A percentile compares a stretch with the other conserved stretches of the same genome.
Evolutionary conservation across 2,888 invertebrate genomes (phyloP).

Genomic region (Laothoe populi): DNA sequence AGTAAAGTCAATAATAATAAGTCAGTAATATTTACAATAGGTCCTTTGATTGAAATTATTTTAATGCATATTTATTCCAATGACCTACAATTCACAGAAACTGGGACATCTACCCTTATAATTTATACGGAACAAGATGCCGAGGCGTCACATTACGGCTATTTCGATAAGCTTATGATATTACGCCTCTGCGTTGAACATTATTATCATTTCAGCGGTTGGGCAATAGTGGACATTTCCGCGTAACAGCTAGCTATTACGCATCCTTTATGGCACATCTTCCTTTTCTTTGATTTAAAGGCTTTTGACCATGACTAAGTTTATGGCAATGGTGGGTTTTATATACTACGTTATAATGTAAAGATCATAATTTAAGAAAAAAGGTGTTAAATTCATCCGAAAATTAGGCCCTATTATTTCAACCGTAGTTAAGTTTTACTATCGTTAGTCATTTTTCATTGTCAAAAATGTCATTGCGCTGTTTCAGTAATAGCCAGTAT

Average conservation of each 20-base stretch:
- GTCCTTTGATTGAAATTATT: no score
- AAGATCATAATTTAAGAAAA: background rate
- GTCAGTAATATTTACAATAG: no score
- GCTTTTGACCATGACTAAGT: conserved; percentile 12
- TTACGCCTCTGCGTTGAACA: conserved; percentile 3
- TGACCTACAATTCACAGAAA: background rate
- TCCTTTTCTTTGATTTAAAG: conserved; percentile 19
- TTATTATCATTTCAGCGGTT: conserved; percentile 14
- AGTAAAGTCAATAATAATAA: no score
- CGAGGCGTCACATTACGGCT: background rate
- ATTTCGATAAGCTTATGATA: conserved; percentile 12
- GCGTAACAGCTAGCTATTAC: conserved; percentile 18
- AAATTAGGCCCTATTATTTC: no score
- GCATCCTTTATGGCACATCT: conserved; percentile 21
- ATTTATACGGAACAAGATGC: background rate
- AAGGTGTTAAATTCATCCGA: background rate
- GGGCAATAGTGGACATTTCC: conserved; percentile 17
- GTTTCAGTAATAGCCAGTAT: no score
- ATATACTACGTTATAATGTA: background rate
- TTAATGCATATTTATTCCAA: background rate
- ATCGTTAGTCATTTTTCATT: no score
- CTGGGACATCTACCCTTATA: background rate
- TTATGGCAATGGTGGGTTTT: background rate
- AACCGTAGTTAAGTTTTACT: no score
- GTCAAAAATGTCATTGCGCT: no score